Evolutionary conservation across 2,797 vertebrate genomes (phyloP), one percentile per base, ranked within the genome.

Genomic region (Catostomus latipinnis): DNA sequence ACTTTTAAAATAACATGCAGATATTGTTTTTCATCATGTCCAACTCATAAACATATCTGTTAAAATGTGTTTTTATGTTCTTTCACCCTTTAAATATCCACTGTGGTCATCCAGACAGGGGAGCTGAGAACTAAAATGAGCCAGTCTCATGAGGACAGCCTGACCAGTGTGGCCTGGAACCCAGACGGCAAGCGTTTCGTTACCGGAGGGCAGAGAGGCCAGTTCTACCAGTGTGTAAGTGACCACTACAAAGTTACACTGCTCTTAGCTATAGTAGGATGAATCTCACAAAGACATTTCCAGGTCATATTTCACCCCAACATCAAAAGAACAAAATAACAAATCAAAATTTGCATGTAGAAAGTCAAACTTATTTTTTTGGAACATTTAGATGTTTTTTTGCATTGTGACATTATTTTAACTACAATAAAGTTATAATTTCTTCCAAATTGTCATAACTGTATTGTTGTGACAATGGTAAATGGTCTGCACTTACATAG

Each of bases 181-280:
- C 96, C 97, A 81, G 97, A 99, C 78, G 97, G 97, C 74, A 99
- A 98, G 77, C 97, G 97, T 86, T 99, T 99, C 71, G 96, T 99
- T 86, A 98, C 97, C 0, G 97, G 97, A 5, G 97, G 97, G 43
- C 97, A 99, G 86, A 94, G 97, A 81, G 97, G 97, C 57, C 97
- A 99, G 90, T 99, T 99, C 92, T 99, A 98, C 87, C 97, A 98
- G 90, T 98, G 97, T 97, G 97, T 98, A 91, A 95, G 97, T 98
- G 88, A 68, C 78, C 10, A 7, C 66, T 68, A 53, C n/a, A 76
- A 43, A 10, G 43, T 22, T 10, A 34, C 62, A 4, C 62, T 13
- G 43, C 5, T 75, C 34, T 66, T 43, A 0, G 7, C 6, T 60
- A 52, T 49, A 60, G 22, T 13, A 9, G 8, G n/a, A 14, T 2